phyloP scores from a whole-genome alignment of 2,888 invertebrate genomes.

The Camponotus fellah region DNA sequence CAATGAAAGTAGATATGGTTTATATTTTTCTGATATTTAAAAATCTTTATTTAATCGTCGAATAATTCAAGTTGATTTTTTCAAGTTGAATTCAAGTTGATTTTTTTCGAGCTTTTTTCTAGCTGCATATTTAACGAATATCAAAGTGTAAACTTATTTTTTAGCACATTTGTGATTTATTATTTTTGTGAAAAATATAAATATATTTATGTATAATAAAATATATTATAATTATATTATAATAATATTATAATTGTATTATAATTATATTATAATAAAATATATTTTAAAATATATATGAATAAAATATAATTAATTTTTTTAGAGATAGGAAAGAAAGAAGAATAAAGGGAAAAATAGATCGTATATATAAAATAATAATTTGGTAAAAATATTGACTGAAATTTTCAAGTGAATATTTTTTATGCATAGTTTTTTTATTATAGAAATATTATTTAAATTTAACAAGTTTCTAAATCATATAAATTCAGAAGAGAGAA shows the following conservation, averaged over 20 bases:
- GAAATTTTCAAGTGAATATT: background rate
- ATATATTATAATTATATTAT: no score
- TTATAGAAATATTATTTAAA: background rate
- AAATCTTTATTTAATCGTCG: background rate
- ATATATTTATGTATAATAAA: background rate
- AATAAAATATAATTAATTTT: background rate
- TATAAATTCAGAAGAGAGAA: background rate
- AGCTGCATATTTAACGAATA: background rate
- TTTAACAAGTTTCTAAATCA: background rate
- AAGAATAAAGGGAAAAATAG: background rate
- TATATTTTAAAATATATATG: background rate
- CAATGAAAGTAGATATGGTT: background rate
- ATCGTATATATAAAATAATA: background rate
- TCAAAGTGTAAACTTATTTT: background rate
- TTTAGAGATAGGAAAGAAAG: background rate
- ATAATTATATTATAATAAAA: background rate
- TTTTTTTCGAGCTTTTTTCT: constrained; percentile 5
- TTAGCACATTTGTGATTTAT: background rate
- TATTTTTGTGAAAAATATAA: background rate
- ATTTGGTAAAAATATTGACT: background rate
- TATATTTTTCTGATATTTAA: background rate
- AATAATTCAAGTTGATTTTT: constrained; percentile 1
- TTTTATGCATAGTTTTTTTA: background rate
- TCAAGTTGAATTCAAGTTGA: background rate
- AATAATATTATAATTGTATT: no score